Evolutionary conservation across 2,797 vertebrate species (phyloP).

Genomic region (Phoeniculus purpureus): DNA sequence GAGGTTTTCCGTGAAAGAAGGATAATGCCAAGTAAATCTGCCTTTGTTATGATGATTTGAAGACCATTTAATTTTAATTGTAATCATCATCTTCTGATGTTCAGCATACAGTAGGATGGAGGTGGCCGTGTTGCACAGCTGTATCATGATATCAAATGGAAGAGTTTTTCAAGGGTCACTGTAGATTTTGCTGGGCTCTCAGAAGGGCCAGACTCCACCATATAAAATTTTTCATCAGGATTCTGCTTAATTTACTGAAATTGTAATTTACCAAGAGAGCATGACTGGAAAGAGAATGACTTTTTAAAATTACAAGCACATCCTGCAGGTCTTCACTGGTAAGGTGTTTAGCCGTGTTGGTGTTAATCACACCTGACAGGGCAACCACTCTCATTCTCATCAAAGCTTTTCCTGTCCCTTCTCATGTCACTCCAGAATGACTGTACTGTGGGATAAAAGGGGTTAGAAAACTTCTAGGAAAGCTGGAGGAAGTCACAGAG

Average conservation of each 20-base stretch:
- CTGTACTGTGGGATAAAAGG: background rate
- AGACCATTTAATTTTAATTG: constrained; percentile 51
- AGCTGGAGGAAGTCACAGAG: background rate
- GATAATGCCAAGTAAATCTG: constrained; percentile 38
- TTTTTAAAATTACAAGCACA: constrained; percentile 48
- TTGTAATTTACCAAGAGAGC: constrained; percentile 52
- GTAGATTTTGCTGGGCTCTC: constrained; percentile 24
- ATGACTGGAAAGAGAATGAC: constrained; percentile 48
- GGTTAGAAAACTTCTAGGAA: background rate
- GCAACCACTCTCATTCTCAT: constrained; percentile 2
- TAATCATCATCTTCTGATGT: background rate
- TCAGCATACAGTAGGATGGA: constrained; percentile 12
- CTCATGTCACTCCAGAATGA: background rate
- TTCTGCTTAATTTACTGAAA: constrained; percentile 69
- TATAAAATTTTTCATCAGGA: constrained; percentile 59
- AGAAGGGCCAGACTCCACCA: constrained; percentile 33
- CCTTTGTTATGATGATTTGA: constrained; percentile 34
- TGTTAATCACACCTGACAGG: constrained; percentile 61
- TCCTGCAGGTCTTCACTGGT: background rate
- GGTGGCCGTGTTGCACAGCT: background rate
- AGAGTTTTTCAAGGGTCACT: constrained; percentile 20
- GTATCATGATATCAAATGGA: constrained; percentile 2
- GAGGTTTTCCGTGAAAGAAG: background rate
- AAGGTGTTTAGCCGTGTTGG: constrained; percentile 5
- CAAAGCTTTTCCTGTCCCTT: background rate